Conservation (phyloP, 2,113 vertebrate species). For the Marcusenius ussheri region DNA sequence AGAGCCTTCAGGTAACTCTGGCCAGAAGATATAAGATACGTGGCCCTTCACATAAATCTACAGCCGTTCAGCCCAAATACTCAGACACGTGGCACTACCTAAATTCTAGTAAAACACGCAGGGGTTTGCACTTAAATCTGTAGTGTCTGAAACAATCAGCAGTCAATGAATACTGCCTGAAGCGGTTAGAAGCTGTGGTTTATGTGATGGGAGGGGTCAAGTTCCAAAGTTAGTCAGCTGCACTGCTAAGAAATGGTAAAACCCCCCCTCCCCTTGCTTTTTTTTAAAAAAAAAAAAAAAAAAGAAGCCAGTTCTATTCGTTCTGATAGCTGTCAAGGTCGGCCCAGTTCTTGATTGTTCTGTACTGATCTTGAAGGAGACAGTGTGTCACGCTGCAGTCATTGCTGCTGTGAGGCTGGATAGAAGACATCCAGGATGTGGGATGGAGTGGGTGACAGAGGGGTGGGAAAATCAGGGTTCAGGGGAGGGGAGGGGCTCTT, state of each 20-base stretch:
- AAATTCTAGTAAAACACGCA: slow-evolving; percentile 15
- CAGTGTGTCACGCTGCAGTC: slow-evolving; percentile 32
- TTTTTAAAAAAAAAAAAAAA: slow-evolving; percentile 29
- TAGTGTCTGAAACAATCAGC: slow-evolving; percentile 28
- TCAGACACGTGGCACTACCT: slow-evolving; percentile 1
- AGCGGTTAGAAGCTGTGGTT: slow-evolving; percentile 14
- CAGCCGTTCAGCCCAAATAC: slow-evolving; percentile 2
- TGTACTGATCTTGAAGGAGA: slow-evolving; percentile 29
- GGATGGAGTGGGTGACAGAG: slow-evolving; percentile 21
- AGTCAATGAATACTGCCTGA: slow-evolving; percentile 33
- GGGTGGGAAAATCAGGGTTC: background rate
- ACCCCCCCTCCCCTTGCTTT: slow-evolving; percentile 15
- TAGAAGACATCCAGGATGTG: slow-evolving; percentile 25
- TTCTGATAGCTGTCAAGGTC: slow-evolving; percentile 32
- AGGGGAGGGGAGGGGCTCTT: slow-evolving; percentile 13
- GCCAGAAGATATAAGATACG: background rate
- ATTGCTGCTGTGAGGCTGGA: slow-evolving; percentile 30
- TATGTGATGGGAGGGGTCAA: background rate
- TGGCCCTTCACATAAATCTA: slow-evolving; percentile 11
- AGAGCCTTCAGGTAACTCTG: background rate
- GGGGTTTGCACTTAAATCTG: slow-evolving; percentile 6
- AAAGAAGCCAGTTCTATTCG: slow-evolving; percentile 37
- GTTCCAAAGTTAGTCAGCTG: slow-evolving; percentile 29
- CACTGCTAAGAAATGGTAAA: slow-evolving; percentile 50
- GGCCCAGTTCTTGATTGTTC: slow-evolving; percentile 29